Evolutionary conservation across 2,113 vertebrate genomes (phyloP), one percentile per base, ranked within the genome.

Genomic region (Alces alces): DNA sequence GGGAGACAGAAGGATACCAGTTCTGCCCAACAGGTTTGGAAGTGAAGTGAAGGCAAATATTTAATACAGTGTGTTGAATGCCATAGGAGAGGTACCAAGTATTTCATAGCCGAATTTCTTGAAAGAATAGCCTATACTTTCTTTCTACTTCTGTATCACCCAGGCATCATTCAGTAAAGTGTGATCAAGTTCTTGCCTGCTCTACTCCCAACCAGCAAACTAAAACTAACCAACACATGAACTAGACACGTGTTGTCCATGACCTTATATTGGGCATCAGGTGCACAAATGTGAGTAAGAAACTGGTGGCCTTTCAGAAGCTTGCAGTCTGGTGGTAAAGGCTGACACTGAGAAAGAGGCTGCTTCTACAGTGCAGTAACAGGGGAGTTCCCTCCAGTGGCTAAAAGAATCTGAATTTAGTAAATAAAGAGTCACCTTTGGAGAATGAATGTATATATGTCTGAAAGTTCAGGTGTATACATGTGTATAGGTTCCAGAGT

Each of bases 1-100:
- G 33, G 21, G 58, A 93, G 57, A 36, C 54, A 55, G 58, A 85
- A 61, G 50, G 73, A 78, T 76, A 61, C 43, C 21, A 61, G 28
- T 25, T 97, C 52, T 91, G 33, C 52, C n/a, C 52, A 89, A 28
- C 9, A 85, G 86, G 23, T 21, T 91, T 90, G 50, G 50, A 93
- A 78, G n/a, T 70, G 36, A 82, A 12, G 15, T 54, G 88, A 73
- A 73, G 61, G 39, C 54, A 58, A 58, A 76, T 97, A 88, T 89
- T 76, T 54, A 45, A 25, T 83, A 55, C 45, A 33, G 78, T 45
- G 5, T 61, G 11, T 58, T 54, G 76, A 58, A 58, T 79, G 39
- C 70, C 86, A 13, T 19, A 64, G n/a, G 54, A 83, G 45, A 92
- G 58, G 14, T 57, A 47, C 19, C 36, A 90, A 52, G 15, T 83